Evolutionary conservation across 2,888 invertebrate genomes (phyloP).

Genomic region (Amiota mariae): DNA sequence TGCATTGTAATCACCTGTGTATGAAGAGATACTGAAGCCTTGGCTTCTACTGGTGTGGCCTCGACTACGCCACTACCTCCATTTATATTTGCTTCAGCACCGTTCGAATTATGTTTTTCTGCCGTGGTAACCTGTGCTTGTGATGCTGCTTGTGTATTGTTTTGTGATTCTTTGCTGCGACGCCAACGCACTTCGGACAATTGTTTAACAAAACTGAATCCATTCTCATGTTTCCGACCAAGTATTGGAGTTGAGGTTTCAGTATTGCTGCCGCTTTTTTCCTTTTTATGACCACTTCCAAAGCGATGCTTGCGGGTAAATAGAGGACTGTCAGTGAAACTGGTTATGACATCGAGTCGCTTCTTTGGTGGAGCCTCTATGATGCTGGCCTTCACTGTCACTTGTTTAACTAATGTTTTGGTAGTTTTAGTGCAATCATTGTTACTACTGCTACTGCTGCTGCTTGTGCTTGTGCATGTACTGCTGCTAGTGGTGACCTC

Average conservation of each 20-base stretch:
- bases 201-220: constrained; percentile 72
- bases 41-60: constrained; percentile 72
- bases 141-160: constrained; percentile 37
- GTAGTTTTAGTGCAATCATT: constrained; percentile 11
- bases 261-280: constrained; percentile 53
- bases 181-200: constrained; percentile 71
- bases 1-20: constrained; percentile 66
- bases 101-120: constrained; percentile 23
- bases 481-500: background rate
- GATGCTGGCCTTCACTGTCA: constrained; percentile 1
- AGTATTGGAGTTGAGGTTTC: constrained; percentile 69
- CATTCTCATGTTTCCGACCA: constrained; percentile 69
- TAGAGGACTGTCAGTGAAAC: constrained; percentile 73
- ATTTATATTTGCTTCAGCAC: constrained; percentile 41
- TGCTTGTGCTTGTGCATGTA: constrained; percentile 44
- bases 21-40: constrained; percentile 72
- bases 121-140: background rate
- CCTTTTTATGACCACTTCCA: constrained; percentile 67
- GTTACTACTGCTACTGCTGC: constrained; percentile 40
- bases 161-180: constrained; percentile 68
- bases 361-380: constrained; percentile 59
- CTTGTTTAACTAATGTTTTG: constrained; percentile 38
- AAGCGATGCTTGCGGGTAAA: constrained; percentile 74
- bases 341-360: constrained; percentile 73
- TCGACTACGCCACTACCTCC: constrained; percentile 61